A percentile compares a stretch with the other conserved stretches of the same genome.
Evolutionary conservation across 1,140 invertebrate species (phyloP).

Genomic region (Diprion similis): DNA sequence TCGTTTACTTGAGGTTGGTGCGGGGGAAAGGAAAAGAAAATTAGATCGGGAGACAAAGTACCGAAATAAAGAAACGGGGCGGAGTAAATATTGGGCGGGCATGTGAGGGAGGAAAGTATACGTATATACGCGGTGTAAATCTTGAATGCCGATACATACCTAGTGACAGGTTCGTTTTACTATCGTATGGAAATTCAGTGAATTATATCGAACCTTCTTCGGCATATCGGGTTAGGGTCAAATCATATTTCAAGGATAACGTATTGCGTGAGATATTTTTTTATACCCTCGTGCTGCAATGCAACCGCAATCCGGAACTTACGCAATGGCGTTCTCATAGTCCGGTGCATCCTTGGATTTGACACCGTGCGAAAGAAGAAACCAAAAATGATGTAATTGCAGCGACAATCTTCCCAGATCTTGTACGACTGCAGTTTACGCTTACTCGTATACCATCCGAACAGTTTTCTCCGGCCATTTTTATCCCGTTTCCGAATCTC

Average conservation of each 20-base stretch:
- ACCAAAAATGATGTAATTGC: too few relatives aligned
- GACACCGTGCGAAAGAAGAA: too few relatives aligned
- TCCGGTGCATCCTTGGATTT: too few relatives aligned
- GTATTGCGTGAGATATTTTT: not conserved
- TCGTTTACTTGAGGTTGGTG: not conserved
- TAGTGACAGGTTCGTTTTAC: constrained; percentile 55
- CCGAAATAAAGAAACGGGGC: not conserved
- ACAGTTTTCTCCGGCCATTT: not conserved
- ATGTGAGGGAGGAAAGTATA: not conserved
- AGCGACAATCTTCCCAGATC: too few relatives aligned
- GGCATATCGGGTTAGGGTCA: constrained; percentile 50
- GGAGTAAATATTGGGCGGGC: not conserved
- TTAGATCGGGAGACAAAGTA: not conserved
- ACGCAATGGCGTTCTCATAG: too few relatives aligned
- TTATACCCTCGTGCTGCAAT: not conserved
- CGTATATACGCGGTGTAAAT: constrained; percentile 49
- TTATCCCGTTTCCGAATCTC: not conserved
- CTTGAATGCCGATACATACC: constrained; percentile 50
- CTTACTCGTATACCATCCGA: not conserved
- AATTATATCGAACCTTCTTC: constrained; percentile 49
- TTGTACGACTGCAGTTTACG: too few relatives aligned
- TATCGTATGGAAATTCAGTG: constrained; percentile 60
- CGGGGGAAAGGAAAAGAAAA: not conserved
- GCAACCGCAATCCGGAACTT: too few relatives aligned
- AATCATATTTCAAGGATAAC: constrained; percentile 47